Evolutionary conservation across 2,888 invertebrate species (phyloP), one percentile per base, ranked within the genome.

Genomic region (Microdon myrmicae): DNA sequence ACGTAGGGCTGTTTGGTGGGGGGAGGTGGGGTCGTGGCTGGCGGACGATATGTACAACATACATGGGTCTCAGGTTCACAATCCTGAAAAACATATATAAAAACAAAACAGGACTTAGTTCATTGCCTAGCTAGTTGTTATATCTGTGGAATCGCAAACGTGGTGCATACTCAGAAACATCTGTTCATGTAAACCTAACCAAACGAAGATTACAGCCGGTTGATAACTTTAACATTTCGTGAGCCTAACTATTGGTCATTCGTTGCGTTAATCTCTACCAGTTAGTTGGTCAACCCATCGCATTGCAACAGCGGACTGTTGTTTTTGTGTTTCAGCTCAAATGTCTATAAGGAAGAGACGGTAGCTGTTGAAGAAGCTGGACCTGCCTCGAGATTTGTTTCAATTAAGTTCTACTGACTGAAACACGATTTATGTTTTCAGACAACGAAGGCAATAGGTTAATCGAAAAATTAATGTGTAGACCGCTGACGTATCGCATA

Each of bases 1-100:
- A 67, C 68, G 26, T 61, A 75, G 12, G 76, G 76, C 26, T 67
- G 70, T 13, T 70, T 69, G 16, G 77, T 72, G 9, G 71, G 70
- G 25, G 76, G 76, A n/a, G 78, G 73, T 3, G 73, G 72, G 16
- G 53, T 67, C 9, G 68, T 58, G 26, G 61, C 55, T 61, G 71
- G 60, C 26, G 73, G 70, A 44, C 74, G 76, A 60, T 73, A 78
- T 48, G 72, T 73, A 68, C 82, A 82, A 68, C 82, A 82, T 1
- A 78, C 72, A 73, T 82, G 76, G 6, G 74, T 75, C 53, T 76
- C 75, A 7, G 73, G 70, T 49, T 77, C 76, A 71, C 82, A 82
- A 51, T 77, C 76, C 82, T 82, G 72, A 61, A 55, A 53, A 35
- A 60, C 58, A 29, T 37, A 53, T 45, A 31, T 13, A 37, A 22